A percentile compares a stretch with the other conserved stretches of the same genome.
Evolutionary conservation across 2,797 vertebrate species (phyloP).

Genomic region (Acanthornis magna): DNA sequence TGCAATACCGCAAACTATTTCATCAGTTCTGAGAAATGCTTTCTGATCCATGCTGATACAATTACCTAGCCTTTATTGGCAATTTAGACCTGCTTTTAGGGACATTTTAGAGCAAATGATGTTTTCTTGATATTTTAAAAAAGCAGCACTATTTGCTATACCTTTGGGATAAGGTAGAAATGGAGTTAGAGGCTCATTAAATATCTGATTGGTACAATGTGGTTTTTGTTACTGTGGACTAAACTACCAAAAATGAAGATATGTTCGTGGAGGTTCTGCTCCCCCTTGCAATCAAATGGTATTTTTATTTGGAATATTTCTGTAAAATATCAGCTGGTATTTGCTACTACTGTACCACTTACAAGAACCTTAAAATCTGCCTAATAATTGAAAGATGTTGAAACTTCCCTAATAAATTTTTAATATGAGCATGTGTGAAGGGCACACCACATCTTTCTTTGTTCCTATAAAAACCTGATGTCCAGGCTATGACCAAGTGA

Average conservation of each 20-base stretch:
- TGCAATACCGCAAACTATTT: slow-evolving; percentile 76
- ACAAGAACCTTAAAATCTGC: slow-evolving; percentile 39
- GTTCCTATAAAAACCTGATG: not conserved
- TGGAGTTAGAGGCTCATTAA: slow-evolving; percentile 82
- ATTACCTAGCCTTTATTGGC: slow-evolving; percentile 85
- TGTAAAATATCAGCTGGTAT: slow-evolving; percentile 47
- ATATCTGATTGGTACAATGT: slow-evolving; percentile 76
- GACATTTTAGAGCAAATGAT: slow-evolving; percentile 84
- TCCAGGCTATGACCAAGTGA: not conserved
- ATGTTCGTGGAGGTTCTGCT: slow-evolving; percentile 44
- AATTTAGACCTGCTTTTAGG: slow-evolving; percentile 85
- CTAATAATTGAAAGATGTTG: slow-evolving; percentile 50
- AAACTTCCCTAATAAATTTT: slow-evolving; percentile 51
- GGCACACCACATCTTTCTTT: slow-evolving; percentile 14
- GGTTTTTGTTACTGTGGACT: slow-evolving; percentile 70
- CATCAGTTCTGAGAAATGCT: slow-evolving; percentile 81
- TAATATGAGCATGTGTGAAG: slow-evolving; percentile 31
- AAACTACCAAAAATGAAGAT: slow-evolving; percentile 64
- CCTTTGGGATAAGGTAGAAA: slow-evolving; percentile 83
- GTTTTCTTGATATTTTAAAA: slow-evolving; percentile 83
- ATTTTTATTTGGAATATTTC: slow-evolving; percentile 59
- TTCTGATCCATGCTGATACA: slow-evolving; percentile 85
- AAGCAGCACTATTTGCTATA: slow-evolving; percentile 78
- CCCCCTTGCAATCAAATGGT: not conserved
- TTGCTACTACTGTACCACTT: slow-evolving; percentile 21